A percentile compares a stretch with the other conserved stretches of the same genome.
These are phyloP conservation scores for Bergia puertoricense DNA, from an alignment of 92 coral and sea anemone genomes.

Conservation along the genomic window DNA sequence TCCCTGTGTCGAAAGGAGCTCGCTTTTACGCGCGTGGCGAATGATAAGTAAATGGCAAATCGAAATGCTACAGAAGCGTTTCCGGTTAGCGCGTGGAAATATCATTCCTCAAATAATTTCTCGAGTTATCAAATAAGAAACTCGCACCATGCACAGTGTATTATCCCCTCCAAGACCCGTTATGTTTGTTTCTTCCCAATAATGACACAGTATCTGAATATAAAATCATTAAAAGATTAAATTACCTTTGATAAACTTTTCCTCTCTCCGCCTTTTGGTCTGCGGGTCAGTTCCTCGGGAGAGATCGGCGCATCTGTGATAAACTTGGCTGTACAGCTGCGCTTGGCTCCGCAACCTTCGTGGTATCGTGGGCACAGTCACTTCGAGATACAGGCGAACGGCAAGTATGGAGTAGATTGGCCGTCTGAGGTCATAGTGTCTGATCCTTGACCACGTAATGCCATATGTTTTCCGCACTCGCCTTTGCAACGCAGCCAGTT, in stretches of 20 bases:
- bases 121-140: constrained; percentile 3
- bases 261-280: constrained; percentile 44
- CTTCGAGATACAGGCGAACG: constrained; percentile 83
- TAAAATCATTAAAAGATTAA: constrained; percentile 14
- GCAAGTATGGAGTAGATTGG: constrained; percentile 95
- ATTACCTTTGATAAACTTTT: constrained; percentile 69
- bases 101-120: constrained; percentile 14
- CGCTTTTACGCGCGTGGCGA: neutral
- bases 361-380: constrained; percentile 68
- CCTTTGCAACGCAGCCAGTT: constrained; percentile 77
- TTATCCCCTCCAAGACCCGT: neutral
- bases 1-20: neutral
- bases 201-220: constrained; percentile 15
- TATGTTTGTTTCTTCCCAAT: neutral
- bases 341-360: constrained; percentile 82
- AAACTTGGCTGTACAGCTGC: constrained; percentile 73
- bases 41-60: neutral
- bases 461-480: constrained; percentile 91
- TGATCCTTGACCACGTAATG: constrained; percentile 89
- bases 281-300: constrained; percentile 8
- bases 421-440: constrained; percentile 80
- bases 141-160: neutral
- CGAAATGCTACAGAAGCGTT: neutral
- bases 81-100: constrained; percentile 28
- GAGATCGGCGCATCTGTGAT: constrained; percentile 77